These are phyloP conservation scores for Volucella inflata DNA, from an alignment of 2,888 invertebrate species.

Conservation along the genomic window DNA sequence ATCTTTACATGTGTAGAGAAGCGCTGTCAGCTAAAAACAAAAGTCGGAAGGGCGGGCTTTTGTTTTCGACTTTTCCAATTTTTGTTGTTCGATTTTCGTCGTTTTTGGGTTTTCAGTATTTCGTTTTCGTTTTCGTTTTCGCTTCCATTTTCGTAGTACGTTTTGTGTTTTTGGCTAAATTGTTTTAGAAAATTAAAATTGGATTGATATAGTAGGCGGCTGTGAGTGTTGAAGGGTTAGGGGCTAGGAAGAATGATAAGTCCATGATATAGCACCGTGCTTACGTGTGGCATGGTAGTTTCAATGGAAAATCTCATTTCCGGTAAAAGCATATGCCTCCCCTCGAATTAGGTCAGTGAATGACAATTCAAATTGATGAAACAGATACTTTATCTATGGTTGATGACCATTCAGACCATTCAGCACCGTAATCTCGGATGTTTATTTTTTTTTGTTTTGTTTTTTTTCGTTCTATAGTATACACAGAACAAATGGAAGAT, in stretches of 20 bases:
- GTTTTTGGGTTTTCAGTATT: not conserved
- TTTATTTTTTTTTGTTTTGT: conserved; percentile 9
- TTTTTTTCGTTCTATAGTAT: no score
- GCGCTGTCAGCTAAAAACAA: no score
- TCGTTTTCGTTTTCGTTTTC: not conserved
- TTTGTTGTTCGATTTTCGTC: not conserved
- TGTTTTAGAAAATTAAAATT: conserved; percentile 60
- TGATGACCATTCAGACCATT: conserved; percentile 11
- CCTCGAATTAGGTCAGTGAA: conserved; percentile 47
- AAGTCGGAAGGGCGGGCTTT: not conserved
- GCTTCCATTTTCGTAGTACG: not conserved
- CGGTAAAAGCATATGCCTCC: conserved; percentile 5
- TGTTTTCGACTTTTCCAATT: not conserved
- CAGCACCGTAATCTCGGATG: conserved; percentile 14
- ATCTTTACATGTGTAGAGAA: not conserved
- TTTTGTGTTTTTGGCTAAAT: conserved; percentile 37
- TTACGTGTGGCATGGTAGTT: conserved; percentile 31
- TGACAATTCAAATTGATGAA: conserved; percentile 53
- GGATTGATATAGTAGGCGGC: conserved; percentile 13
- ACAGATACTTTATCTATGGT: conserved; percentile 9
- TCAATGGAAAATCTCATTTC: conserved; percentile 51
- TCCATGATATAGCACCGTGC: not conserved
- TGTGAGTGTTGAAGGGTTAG: not conserved
- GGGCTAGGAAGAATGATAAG: not conserved
- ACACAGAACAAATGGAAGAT: conserved; percentile 34